These are phyloP conservation scores for Nymphicus hollandicus DNA, from an alignment of 2,113 vertebrate genomes.

Conservation along the genomic window DNA sequence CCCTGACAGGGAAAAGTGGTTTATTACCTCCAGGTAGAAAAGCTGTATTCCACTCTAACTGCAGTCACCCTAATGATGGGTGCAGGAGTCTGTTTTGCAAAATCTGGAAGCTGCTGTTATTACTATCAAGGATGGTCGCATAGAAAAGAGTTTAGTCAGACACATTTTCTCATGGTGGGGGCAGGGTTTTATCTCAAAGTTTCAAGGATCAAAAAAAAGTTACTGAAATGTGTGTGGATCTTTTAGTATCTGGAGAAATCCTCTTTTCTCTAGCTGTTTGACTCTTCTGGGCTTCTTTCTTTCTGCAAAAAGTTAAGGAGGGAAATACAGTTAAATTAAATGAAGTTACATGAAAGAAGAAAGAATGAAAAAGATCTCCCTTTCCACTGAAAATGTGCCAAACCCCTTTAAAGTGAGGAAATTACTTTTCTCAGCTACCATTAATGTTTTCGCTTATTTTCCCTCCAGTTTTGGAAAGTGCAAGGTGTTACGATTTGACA, in stretches of 20 bases:
- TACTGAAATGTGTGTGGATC: not conserved
- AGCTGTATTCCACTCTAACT: not conserved
- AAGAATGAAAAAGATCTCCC: not conserved
- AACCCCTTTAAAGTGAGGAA: not conserved
- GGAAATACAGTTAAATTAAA: constrained; percentile 17
- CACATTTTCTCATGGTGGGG: not conserved
- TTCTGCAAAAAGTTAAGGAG: not conserved
- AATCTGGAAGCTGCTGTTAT: not conserved
- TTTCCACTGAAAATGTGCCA: constrained; percentile 17
- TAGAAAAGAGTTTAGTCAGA: not conserved
- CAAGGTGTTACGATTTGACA: not conserved
- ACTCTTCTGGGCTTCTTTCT: not conserved
- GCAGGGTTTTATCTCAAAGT: not conserved
- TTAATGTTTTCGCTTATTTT: constrained; percentile 14
- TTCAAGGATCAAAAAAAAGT: not conserved
- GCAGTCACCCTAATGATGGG: not conserved
- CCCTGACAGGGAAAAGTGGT: not conserved
- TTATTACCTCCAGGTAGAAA: not conserved
- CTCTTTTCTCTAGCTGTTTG: not conserved
- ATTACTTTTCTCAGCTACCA: constrained; percentile 19
- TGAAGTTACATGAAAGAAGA: not conserved
- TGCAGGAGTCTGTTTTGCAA: not conserved
- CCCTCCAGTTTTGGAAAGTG: not conserved
- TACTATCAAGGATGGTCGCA: not conserved
- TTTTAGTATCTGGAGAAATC: not conserved